Evolutionary conservation across 2,888 invertebrate genomes (phyloP).

Genomic region (Ischnura elegans): DNA sequence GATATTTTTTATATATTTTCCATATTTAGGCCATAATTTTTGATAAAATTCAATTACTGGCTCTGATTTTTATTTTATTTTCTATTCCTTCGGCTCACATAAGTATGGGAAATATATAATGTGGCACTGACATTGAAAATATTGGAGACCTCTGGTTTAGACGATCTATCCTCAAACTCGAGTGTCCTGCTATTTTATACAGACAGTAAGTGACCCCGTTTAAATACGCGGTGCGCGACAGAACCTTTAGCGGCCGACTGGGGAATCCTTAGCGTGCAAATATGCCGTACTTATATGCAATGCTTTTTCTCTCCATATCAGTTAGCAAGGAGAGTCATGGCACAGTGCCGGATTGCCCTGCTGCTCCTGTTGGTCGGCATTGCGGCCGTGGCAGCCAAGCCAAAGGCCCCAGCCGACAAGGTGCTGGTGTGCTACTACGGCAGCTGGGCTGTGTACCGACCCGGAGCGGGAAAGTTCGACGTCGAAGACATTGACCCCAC

Average conservation of each 20-base stretch:
- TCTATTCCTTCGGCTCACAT: too few species aligned
- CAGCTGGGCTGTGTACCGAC: slow-evolving; percentile 87
- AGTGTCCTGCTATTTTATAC: neutral
- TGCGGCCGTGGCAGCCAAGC: neutral
- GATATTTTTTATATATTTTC: too few species aligned
- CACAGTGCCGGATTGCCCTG: slow-evolving; percentile 18
- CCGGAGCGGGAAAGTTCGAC: slow-evolving; percentile 83
- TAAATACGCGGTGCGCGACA: neutral
- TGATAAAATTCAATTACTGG: too few species aligned
- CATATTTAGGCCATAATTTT: too few species aligned
- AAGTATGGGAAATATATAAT: too few species aligned
- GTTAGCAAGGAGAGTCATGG: slow-evolving; percentile 48
- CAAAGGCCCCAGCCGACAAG: slow-evolving; percentile 12
- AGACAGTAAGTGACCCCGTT: neutral
- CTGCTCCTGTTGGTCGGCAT: slow-evolving; percentile 25
- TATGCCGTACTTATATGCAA: neutral
- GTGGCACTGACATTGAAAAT: too few species aligned
- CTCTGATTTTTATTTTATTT: too few species aligned
- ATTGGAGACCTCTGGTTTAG: too few species aligned
- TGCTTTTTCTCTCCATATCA: neutral
- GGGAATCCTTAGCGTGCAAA: too few species aligned
- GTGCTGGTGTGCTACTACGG: slow-evolving; percentile 87
- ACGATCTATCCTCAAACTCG: too few species aligned
- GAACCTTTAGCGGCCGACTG: too few species aligned
- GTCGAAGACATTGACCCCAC: slow-evolving; percentile 84